Conservation (phyloP, 2,888 invertebrate genomes). For the Scaptomyza reducta region DNA sequence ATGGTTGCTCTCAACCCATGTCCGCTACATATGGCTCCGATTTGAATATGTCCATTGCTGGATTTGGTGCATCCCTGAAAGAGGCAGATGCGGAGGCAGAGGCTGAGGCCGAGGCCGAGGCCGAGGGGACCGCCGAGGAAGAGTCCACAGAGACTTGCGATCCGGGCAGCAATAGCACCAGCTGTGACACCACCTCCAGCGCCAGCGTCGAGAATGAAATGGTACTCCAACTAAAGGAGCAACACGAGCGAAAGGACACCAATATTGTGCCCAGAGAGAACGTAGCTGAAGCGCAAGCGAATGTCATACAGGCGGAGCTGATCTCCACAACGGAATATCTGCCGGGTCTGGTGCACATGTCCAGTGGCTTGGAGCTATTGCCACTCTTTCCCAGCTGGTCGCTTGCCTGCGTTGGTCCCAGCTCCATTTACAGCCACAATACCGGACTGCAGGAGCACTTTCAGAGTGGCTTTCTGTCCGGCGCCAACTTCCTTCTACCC, state of each 20-base stretch:
- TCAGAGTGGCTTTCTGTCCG: constrained; percentile 95
- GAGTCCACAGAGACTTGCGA: constrained; percentile 35
- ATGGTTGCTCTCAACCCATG: constrained; percentile 62
- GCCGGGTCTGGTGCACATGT: constrained; percentile 94
- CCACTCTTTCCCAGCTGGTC: constrained; percentile 97
- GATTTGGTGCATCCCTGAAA: constrained; percentile 55
- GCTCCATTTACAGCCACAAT: constrained; percentile 95
- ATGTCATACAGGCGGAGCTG: constrained; percentile 86
- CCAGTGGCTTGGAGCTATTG: constrained; percentile 89
- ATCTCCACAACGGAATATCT: constrained; percentile 95
- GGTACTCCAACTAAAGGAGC: constrained; percentile 76
- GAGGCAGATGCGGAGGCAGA: constrained; percentile 10
- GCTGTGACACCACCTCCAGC: constrained; percentile 39
- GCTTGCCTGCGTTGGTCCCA: constrained; percentile 94
- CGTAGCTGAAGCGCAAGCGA: constrained; percentile 41
- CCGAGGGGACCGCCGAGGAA: background rate
- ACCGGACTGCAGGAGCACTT: constrained; percentile 92
- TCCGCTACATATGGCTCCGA: constrained; percentile 70
- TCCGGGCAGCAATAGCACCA: constrained; percentile 30
- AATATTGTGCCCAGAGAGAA: constrained; percentile 2
- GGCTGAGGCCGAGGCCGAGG: background rate
- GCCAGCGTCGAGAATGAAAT: constrained; percentile 73
- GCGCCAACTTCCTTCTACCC: constrained; percentile 95
- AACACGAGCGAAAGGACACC: background rate
- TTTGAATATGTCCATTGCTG: constrained; percentile 66